These are phyloP conservation scores for Protosalanx chinensis DNA, from an alignment of 2,797 vertebrate genomes.

Conservation along the genomic window DNA sequence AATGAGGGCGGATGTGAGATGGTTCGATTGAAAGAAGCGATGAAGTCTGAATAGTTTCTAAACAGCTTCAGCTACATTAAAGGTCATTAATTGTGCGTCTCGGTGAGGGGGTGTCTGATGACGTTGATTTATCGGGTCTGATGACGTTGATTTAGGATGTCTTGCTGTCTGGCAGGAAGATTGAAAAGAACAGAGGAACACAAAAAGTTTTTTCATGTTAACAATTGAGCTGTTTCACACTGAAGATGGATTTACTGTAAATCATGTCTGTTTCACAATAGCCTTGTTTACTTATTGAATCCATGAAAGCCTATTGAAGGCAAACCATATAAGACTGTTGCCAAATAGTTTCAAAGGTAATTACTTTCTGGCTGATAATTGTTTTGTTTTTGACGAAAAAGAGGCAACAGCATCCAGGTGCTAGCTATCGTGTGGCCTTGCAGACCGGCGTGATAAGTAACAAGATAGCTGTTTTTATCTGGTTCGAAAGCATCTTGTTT, in stretches of 20 bases:
- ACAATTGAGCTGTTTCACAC: not conserved
- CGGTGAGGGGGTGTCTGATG: constrained; percentile 7
- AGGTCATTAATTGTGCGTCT: constrained; percentile 25
- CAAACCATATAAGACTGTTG: too few relatives aligned
- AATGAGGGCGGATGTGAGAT: not conserved
- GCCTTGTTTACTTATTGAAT: too few relatives aligned
- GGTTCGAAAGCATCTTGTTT: not conserved
- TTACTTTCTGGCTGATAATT: not conserved
- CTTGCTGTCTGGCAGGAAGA: not conserved
- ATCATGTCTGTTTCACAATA: too few relatives aligned
- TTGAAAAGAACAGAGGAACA: not conserved
- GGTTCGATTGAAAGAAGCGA: constrained; percentile 6
- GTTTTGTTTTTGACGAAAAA: not conserved
- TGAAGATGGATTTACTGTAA: too few relatives aligned
- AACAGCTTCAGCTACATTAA: constrained; percentile 3
- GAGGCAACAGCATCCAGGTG: not conserved
- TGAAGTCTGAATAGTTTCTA: constrained; percentile 11
- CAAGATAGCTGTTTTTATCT: constrained; percentile 4
- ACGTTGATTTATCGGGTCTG: constrained; percentile 1
- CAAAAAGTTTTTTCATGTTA: not conserved
- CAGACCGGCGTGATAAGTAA: not conserved
- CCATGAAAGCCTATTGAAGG: too few relatives aligned
- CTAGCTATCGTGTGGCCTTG: not conserved
- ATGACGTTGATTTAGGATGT: not conserved
- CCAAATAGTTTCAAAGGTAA: too few relatives aligned